Base-by-base conservation (phyloP, 1,140 invertebrate species). In the Drosophila funebris region DNA sequence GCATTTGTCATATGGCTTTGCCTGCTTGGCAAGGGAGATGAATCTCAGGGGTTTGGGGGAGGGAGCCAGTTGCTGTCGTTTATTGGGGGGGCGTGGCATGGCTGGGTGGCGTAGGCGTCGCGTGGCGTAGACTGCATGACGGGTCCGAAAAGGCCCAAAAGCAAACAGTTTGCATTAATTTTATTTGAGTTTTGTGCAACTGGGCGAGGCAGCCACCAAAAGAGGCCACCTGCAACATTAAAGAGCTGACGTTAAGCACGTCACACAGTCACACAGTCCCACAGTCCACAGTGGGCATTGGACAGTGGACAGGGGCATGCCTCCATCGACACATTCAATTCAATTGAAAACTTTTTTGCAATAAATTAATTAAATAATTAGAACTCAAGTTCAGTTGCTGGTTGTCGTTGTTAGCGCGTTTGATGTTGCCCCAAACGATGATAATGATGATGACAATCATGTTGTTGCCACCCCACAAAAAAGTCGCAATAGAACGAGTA, bases 321-420 rank as follows among this genome's bases (percentile, higher is more conserved):
- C 20, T 50, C 29, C 31, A 33, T 50, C 8, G 48, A 62, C 61
- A 70, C 76, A 80, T 62, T 79, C 53, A 76, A 78, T 88, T 67
- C 78, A 87, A 88, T 88, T 88, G 78, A 57, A 71, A 75, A 56
- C 60, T 69, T 4, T 82, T 87, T 87, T 75, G 85, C 82, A 68
- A 87, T 87, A 87, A 88, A 87, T 87, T 88, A 82, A 87, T 87
- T 87, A 78, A 87, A 83, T 87, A 88, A 88, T 87, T 88, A 73
- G 78, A 68, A 72, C 83, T 88, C 83, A 87, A 87, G 83, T 88
- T 88, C 83, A 88, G 44, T 31, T 20, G 62, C 56, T 78, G 72
- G 73, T 48, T 70, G 76, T 82, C 61, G 73, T 37, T 58, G 62
- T 22, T 22, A 22, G 68, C 63, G 76, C 56, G 73, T 64, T 73